These are phyloP conservation scores for Euwallacea similis DNA, from an alignment of 1,140 invertebrate species.

Conservation along the genomic window DNA sequence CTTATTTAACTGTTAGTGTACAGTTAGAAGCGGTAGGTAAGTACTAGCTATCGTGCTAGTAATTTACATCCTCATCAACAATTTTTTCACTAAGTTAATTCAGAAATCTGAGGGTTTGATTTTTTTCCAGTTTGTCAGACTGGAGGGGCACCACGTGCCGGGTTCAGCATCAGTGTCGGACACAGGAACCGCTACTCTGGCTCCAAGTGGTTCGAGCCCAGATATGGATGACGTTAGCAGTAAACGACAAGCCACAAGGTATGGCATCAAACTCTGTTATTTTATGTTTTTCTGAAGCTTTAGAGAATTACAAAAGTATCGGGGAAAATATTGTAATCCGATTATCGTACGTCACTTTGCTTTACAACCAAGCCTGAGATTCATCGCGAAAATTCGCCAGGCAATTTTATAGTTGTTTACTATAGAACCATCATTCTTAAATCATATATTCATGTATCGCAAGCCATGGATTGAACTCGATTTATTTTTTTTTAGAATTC, in stretches of 20 bases:
- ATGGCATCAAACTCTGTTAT: conserved; percentile 2
- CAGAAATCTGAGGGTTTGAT: neutral
- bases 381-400: neutral
- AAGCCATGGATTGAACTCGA: neutral
- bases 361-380: neutral
- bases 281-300: neutral
- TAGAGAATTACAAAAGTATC: neutral
- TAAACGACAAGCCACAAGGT: conserved; percentile 61
- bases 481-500: conserved; percentile 11
- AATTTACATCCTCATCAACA: too few relatives aligned
- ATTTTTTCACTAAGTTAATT: too few relatives aligned
- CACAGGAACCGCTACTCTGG: conserved; percentile 42
- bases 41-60: too few relatives aligned
- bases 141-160: conserved; percentile 48
- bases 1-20: too few relatives aligned
- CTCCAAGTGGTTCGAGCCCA: conserved; percentile 51
- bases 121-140: conserved; percentile 43
- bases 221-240: conserved; percentile 64
- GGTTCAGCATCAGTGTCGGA: conserved; percentile 39
- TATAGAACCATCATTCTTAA: neutral
- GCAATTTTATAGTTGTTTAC: neutral
- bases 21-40: too few relatives aligned
- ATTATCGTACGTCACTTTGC: neutral
- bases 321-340: neutral
- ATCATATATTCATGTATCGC: conserved; percentile 1